Percentiles rank a stretch among this genome's conserved stretches.
phyloP scores from a whole-genome alignment of 2,113 vertebrate genomes.

The Hiodon alosoides region DNA sequence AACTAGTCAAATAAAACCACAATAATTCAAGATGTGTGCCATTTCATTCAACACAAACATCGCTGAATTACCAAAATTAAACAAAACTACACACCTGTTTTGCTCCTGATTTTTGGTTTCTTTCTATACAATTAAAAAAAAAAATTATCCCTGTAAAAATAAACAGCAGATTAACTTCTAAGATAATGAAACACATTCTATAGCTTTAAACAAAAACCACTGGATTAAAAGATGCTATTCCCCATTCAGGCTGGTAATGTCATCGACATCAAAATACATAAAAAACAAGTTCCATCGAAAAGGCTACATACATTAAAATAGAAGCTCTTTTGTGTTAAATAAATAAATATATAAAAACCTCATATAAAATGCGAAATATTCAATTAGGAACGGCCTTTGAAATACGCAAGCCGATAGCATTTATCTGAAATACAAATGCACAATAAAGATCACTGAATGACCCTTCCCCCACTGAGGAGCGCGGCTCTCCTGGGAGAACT shows the following conservation, averaged over 20 bases:
- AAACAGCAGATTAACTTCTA: constrained; percentile 24
- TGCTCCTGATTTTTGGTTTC: no score
- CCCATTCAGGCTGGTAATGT: neutral
- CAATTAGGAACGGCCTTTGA: no score
- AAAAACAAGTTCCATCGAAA: neutral
- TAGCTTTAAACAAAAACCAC: constrained; percentile 26
- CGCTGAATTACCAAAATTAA: neutral
- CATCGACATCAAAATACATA: neutral
- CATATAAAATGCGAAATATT: no score
- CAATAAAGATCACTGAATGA: no score
- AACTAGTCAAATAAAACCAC: neutral
- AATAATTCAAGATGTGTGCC: neutral
- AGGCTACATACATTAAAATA: no score
- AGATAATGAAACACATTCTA: constrained; percentile 34
- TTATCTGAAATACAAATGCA: no score
- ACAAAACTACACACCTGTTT: no score
- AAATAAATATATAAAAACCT: no score
- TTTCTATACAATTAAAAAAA: neutral
- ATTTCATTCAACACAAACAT: neutral
- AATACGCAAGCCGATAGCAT: no score
- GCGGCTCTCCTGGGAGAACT: no score
- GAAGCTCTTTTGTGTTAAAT: no score
- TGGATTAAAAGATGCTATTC: neutral
- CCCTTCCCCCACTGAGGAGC: no score
- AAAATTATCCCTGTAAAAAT: neutral